Evolutionary conservation across 2,888 invertebrate genomes (phyloP), one percentile per base, ranked within the genome.

Genomic region (Cylloceria caligata): DNA sequence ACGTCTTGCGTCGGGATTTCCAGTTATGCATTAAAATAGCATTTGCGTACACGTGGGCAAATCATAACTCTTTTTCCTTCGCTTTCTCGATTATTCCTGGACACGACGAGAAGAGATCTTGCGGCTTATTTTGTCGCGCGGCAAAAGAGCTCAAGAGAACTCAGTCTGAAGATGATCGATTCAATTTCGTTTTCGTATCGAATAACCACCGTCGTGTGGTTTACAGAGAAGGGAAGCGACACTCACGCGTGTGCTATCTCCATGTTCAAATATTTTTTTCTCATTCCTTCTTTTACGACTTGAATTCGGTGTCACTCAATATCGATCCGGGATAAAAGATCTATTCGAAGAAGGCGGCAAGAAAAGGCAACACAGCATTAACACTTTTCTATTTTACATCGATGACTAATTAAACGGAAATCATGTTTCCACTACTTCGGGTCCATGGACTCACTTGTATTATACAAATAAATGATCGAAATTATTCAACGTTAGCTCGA

Each of bases 151-250:
- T 60, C 60, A 19, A 60, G 67, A 9, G n/a, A 49, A 72, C 67
- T 39, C 68, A 55, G 19, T 67, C 71, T 49, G 71, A 62, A 67
- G 78, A 71, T 67, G 60, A 69, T 67, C 79, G 75, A 75, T 79
- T 82, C 82, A 79, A 82, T 82, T 82, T 82, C 78, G 68, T 71
- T 75, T 45, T 62, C 65, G 65, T 78, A 82, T 79, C 79, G 75
- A 79, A 79, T 79, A 79, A 82, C 78, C 75, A 72, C 60, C 82
- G n/a, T n/a, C n/a, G 27, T 79, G 78, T 67, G 79, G 77, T 81
- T 60, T 81, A 49, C 72, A 52, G 13, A 27, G 62, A 21, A 62
- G 57, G 4, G 27, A 64, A 62, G 27, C 52, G 55, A 47, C 55
- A 55, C 72, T 68, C 39, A 69, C 68, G 64, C 72, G 67, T 75